phyloP scores from a whole-genome alignment of 2,888 invertebrate genomes.

The Tridacna gigas region DNA sequence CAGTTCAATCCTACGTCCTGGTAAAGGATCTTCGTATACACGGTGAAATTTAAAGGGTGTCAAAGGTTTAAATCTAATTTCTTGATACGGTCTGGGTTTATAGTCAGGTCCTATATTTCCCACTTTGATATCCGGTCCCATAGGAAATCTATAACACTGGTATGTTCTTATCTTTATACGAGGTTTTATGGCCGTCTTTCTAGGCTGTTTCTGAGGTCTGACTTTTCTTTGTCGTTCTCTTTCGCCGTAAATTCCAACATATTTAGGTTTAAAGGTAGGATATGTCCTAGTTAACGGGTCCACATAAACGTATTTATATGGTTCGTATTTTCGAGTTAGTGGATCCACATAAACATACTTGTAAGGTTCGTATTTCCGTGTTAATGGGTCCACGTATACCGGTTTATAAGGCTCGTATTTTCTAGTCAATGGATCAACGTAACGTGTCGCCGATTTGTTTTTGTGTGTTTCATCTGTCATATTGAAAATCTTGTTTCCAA shows the following conservation, averaged over 20 bases:
- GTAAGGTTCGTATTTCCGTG: not conserved
- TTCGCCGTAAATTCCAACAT: constrained; percentile 17
- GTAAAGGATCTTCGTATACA: constrained; percentile 1
- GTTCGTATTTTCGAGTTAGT: constrained; percentile 8
- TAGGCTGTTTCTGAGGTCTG: not conserved
- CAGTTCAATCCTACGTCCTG: not conserved
- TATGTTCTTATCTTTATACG: not conserved
- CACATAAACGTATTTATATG: constrained; percentile 1
- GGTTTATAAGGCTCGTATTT: constrained; percentile 11
- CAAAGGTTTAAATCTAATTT: not conserved
- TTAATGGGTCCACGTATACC: not conserved
- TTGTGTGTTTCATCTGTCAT: no score
- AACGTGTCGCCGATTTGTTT: not conserved
- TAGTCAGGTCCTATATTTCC: constrained; percentile 20
- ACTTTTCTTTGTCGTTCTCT: constrained; percentile 9
- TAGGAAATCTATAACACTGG: constrained; percentile 13
- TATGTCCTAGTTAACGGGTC: not conserved
- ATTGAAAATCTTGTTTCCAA: no score
- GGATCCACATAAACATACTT: constrained; percentile 9
- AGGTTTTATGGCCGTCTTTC: not conserved
- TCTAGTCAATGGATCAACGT: constrained; percentile 2
- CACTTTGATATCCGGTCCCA: constrained; percentile 24
- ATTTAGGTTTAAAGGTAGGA: not conserved
- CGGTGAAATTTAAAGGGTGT: not conserved
- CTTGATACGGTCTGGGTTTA: not conserved